Evolutionary conservation across 2,888 invertebrate species (phyloP), one percentile per base, ranked within the genome.

Genomic region (Eurytoma adleriae): DNA sequence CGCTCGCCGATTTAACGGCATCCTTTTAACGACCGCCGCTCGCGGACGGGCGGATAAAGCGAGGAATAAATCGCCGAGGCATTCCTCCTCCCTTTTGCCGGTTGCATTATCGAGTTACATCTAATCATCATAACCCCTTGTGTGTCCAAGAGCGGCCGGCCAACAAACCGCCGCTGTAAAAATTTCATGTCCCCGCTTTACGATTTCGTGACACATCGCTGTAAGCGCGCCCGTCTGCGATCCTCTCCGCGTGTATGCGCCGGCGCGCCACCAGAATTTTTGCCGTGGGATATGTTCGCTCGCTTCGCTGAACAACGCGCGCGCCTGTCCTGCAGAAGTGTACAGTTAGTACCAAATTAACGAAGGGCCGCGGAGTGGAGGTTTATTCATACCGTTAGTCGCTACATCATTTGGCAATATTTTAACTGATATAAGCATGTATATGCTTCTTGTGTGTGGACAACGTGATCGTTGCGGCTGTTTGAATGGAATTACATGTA

Each of bases 71-170:
- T 64, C 40, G 57, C 68, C n/a, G 81, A 72, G 78, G 78, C 80
- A 74, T 80, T 78, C 79, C 74, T 73, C 81, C 82, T 66, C 79
- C 68, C 24, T 77, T 48, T 27, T 82, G 78, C 82, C 80, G 80
- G 81, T 83, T 85, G 87, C 87, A 90, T 90, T 89, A 90, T 89
- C 89, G 86, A 88, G 89, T 90, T 90, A 90, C 90, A 90, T 90
- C 90, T 90, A 90, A 90, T 90, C 90, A 90, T 90, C 90, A 85
- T 90, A 90, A 90, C 88, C 88, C 87, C 86, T 86, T 88, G 87
- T 88, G 87, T 87, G 85, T 86, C 85, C 71, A 61, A 68, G 61
- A 67, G 70, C 70, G 57, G 69, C 16, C 84, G 64, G 24, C 77
- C 70, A 73, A 84, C 86, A 84, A 85, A 84, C 86, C 83, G 83